phyloP scores from a whole-genome alignment of 2,888 invertebrate species.

The Polietes domitor region DNA sequence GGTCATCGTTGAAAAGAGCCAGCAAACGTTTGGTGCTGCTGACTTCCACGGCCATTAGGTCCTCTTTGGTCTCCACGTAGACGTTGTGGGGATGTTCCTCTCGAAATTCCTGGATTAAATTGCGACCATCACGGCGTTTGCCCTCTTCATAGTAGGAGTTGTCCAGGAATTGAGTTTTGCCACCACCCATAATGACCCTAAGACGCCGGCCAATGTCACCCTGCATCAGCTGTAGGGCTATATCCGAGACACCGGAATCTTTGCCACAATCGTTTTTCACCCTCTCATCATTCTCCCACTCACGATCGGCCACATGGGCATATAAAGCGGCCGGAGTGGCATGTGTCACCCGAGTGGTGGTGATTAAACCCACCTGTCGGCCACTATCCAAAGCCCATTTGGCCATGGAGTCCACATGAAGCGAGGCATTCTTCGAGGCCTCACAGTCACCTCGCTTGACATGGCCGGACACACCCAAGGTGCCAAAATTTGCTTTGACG shows the following conservation, averaged over 20 bases:
- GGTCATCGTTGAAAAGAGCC: slow-evolving; percentile 85
- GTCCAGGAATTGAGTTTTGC: slow-evolving; percentile 85
- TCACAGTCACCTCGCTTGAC: slow-evolving; percentile 85
- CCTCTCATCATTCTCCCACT: slow-evolving; percentile 87
- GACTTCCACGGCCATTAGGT: slow-evolving; percentile 81
- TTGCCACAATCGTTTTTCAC: slow-evolving; percentile 81
- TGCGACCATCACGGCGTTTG: slow-evolving; percentile 83
- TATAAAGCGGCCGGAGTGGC: slow-evolving; percentile 87
- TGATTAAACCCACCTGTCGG: slow-evolving; percentile 86
- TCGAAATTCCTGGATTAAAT: slow-evolving; percentile 86
- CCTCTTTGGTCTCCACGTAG: slow-evolving; percentile 82
- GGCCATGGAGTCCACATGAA: slow-evolving; percentile 86
- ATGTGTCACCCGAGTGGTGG: slow-evolving; percentile 89
- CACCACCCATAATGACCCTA: slow-evolving; percentile 90
- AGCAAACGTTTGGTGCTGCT: slow-evolving; percentile 83
- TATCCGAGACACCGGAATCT: slow-evolving; percentile 84
- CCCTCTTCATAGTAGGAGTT: slow-evolving; percentile 81
- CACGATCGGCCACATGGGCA: slow-evolving; percentile 85
- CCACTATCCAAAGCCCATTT: slow-evolving; percentile 86
- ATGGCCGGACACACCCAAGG: slow-evolving; percentile 87
- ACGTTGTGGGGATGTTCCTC: slow-evolving; percentile 79
- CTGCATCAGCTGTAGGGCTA: slow-evolving; percentile 86
- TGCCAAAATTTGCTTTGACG: slow-evolving; percentile 89
- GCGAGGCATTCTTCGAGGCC: slow-evolving; percentile 82
- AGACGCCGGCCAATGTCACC: slow-evolving; percentile 86